phyloP scores from a whole-genome alignment of 2,888 invertebrate genomes.

The Reticulitermes lucifugus region DNA sequence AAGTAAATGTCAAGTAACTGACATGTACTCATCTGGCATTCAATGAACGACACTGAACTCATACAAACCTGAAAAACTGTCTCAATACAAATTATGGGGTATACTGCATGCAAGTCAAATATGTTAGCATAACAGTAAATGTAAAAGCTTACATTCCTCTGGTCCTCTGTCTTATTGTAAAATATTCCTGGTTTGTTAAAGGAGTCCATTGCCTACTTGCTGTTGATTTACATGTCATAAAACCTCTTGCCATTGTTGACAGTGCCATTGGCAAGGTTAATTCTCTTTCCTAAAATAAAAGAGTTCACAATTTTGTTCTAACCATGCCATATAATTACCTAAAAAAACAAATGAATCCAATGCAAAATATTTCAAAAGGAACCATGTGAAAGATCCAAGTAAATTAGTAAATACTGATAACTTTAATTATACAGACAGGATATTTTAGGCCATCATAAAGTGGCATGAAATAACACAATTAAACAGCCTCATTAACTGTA shows the following conservation, averaged over 20 bases:
- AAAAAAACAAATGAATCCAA: neutral
- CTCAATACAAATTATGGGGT: neutral
- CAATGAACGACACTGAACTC: neutral
- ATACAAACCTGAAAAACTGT: neutral
- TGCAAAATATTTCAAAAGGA: no score
- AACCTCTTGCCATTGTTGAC: conserved; percentile 20
- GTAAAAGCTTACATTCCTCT: neutral
- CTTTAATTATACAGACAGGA: no score
- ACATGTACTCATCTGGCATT: neutral
- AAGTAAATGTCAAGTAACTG: neutral
- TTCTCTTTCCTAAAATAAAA: neutral
- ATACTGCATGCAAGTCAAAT: neutral
- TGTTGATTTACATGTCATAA: conserved; percentile 18
- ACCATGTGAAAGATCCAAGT: no score
- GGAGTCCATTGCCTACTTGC: neutral
- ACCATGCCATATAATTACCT: neutral
- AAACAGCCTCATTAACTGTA: no score
- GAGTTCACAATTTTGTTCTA: neutral
- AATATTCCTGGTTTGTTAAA: conserved; percentile 3
- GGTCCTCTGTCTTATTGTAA: neutral
- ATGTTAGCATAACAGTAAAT: no score
- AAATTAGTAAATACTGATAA: no score
- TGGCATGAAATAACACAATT: no score
- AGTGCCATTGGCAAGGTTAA: conserved; percentile 15
- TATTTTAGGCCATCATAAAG: no score